Percentiles rank a stretch among this genome's conserved stretches.
Evolutionary conservation across 2,888 invertebrate genomes (phyloP).

Genomic region (Falcaria lacertinaria): DNA sequence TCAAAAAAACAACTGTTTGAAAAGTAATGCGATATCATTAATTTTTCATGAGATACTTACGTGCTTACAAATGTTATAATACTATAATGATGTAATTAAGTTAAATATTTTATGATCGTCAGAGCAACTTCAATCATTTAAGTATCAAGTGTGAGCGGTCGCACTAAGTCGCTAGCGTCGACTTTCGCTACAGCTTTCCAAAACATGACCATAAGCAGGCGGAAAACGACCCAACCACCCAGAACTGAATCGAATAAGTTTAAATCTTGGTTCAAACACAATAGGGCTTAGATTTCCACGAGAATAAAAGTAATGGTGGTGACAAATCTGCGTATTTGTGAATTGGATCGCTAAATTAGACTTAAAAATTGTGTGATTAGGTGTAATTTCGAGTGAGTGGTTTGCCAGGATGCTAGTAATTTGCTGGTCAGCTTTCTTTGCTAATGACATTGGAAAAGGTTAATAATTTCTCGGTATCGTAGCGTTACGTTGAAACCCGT

Average conservation of each 20-base stretch:
- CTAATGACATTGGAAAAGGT: slow-evolving; percentile 49
- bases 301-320: slow-evolving; percentile 2
- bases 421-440: slow-evolving; percentile 46
- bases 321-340: background rate
- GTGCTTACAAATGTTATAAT: background rate
- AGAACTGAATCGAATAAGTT: slow-evolving; percentile 13
- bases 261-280: slow-evolving; percentile 9
- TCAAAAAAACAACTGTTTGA: no score
- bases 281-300: slow-evolving; percentile 32
- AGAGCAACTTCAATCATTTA: slow-evolving; percentile 22
- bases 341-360: slow-evolving; percentile 8
- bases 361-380: slow-evolving; percentile 6
- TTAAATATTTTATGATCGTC: background rate
- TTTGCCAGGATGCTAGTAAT: slow-evolving; percentile 23
- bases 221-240: slow-evolving; percentile 37
- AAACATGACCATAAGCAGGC: slow-evolving; percentile 43
- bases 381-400: slow-evolving; percentile 10
- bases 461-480: slow-evolving; percentile 31
- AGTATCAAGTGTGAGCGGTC: slow-evolving; percentile 57
- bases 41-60: no score
- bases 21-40: no score
- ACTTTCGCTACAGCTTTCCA: slow-evolving; percentile 77
- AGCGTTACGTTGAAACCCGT: slow-evolving; percentile 31
- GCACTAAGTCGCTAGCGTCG: slow-evolving; percentile 46
- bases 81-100: background rate